Base-by-base conservation (phyloP, 2,888 invertebrate genomes). In the Lycaena phlaeas region DNA sequence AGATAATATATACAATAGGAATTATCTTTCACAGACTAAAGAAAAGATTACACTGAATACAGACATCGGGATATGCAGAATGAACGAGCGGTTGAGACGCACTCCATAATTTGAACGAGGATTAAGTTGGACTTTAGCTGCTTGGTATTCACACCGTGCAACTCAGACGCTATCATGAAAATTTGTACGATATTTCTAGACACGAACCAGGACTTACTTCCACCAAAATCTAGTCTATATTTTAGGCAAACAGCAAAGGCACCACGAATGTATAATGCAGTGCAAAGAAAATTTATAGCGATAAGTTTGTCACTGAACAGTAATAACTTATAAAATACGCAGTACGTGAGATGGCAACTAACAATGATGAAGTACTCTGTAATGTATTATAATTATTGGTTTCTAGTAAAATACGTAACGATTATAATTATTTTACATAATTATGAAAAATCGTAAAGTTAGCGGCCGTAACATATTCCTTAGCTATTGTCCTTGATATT, bases 171-270 rank as follows among this genome's bases (percentile, higher is more conserved):
- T 34, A 30, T 48, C 50, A n/a, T 40, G 51, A 43, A n/a, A n/a
- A 42, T 49, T 49, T 50, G 53, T 48, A 50, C 43, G 47, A 48
- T 47, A 49, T 49, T 50, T 46, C 45, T 27, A 46, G 55, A 51
- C 52, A 54, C 53, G 46, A 46, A 45, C 45, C 36, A 38, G 28
- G 43, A 44, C 48, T 46, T 44, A 41, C 45, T 41, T 42, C 42
- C 45, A 30, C 43, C 48, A 42, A 46, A 48, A 44, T 43, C 47
- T 43, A 50, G 44, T 45, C 46, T 40, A 42, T 46, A 42, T 22
- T 22, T 22, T 5, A 5, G n/a, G n/a, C n/a, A n/a, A n/a, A n/a
- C n/a, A n/a, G n/a, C n/a, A n/a, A n/a, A n/a, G n/a, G n/a, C n/a
- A n/a, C n/a, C n/a, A n/a, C n/a, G n/a, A n/a, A n/a, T n/a, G n/a